Percentiles rank a stretch among this genome's conserved stretches.
Evolutionary conservation across 2,888 invertebrate species (phyloP).

Genomic region (Norana najaformis): DNA sequence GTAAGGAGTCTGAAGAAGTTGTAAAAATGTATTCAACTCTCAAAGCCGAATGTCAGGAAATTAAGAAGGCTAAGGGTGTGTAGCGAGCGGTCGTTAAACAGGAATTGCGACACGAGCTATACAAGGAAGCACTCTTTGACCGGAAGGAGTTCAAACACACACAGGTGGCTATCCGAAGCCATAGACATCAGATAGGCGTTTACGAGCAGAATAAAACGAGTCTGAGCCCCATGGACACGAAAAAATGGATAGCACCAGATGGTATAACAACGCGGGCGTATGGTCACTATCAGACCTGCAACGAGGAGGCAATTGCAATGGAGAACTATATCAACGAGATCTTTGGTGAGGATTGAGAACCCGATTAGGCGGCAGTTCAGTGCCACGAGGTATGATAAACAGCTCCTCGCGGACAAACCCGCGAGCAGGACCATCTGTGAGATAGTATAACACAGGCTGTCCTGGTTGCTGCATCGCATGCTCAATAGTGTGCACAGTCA

Average conservation of each 20-base stretch:
- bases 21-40: too few relatives aligned
- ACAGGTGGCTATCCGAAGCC: too few relatives aligned
- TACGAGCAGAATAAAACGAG: too few relatives aligned
- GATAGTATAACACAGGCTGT: constrained; percentile 33
- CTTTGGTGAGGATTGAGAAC: background rate
- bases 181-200: too few relatives aligned
- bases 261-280: background rate
- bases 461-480: constrained; percentile 1
- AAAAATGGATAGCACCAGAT: background rate
- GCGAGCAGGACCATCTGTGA: constrained; percentile 24
- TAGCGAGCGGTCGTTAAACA: too few relatives aligned
- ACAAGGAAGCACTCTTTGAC: too few relatives aligned
- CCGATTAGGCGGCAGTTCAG: constrained; percentile 33
- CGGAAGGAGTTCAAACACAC: too few relatives aligned
- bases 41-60: too few relatives aligned
- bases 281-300: background rate
- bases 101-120: too few relatives aligned
- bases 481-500: constrained; percentile 22
- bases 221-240: too few relatives aligned
- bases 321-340: background rate
- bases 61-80: too few relatives aligned
- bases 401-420: constrained; percentile 36
- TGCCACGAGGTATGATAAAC: constrained; percentile 31
- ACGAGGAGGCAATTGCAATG: background rate
- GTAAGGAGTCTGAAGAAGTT: too few relatives aligned